Percentiles rank a stretch among this genome's conserved stretches.
Evolutionary conservation across 2,113 vertebrate genomes (phyloP).

Genomic region (Gallinago media): DNA sequence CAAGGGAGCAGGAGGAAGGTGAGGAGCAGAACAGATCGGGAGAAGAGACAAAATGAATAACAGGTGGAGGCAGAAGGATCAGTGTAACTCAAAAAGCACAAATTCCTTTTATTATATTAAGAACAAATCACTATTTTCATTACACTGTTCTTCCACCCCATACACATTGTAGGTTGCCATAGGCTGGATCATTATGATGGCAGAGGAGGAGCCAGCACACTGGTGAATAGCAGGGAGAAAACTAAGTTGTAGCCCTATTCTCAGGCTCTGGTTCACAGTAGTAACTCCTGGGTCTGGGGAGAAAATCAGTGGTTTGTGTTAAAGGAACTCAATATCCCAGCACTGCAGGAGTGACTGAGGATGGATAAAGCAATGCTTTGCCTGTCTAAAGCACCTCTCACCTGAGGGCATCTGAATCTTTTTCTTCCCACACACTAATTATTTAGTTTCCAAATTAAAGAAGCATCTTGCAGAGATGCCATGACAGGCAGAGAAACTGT

Average conservation of each 20-base stretch:
- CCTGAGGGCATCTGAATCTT: background rate
- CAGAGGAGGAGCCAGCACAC: background rate
- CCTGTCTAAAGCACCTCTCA: background rate
- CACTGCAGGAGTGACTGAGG: background rate
- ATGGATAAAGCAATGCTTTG: background rate
- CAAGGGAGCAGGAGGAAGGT: conserved; percentile 3
- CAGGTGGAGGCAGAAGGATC: background rate
- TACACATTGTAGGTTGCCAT: background rate
- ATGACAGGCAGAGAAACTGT: background rate
- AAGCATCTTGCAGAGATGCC: background rate
- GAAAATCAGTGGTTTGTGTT: conserved; percentile 5
- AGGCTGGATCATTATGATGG: background rate
- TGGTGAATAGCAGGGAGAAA: background rate
- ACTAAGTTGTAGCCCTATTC: background rate
- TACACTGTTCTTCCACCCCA: background rate
- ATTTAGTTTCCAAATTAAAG: conserved; percentile 10
- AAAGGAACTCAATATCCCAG: background rate
- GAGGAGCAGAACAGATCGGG: conserved; percentile 22
- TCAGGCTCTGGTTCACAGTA: background rate
- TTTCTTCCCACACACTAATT: background rate
- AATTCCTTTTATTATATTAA: conserved; percentile 12
- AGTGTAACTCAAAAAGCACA: conserved; percentile 21
- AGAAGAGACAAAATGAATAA: conserved; percentile 19
- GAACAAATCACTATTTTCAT: conserved; percentile 28
- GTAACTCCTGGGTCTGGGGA: background rate